Evolutionary conservation across 2,888 invertebrate species (phyloP), one percentile per base, ranked within the genome.

Genomic region (Lottia gigantea): DNA sequence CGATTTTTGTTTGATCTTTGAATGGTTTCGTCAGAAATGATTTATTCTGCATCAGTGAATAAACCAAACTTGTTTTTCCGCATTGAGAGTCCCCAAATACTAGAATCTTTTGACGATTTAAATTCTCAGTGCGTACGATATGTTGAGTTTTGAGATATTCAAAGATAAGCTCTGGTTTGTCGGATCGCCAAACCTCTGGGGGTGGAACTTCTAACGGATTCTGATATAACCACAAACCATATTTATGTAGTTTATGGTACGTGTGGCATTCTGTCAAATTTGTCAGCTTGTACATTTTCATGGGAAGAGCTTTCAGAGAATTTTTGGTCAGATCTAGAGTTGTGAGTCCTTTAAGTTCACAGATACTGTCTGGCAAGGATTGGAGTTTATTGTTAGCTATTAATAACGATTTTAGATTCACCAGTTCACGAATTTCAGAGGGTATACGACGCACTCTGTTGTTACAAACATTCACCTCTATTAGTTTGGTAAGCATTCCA

Each of bases 201-300:
- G 88, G 88, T 15, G 87, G 88, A 61, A 80, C 80, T 40, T 76
- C 83, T 45, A 88, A 76, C 12, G 88, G 88, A 71, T 88, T 88
- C 67, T 83, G 83, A 76, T 87, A 84, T 64, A 88, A 76, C 88
- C 88, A 88, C 64, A 88, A 77, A 4, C 88, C 88, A 75, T 78
- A 69, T 71, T 85, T 86, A 19, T 79, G 75, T 23, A 86, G 77
- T 61, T 86, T 85, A 47, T 79, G 75, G 75, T 83, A 88, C 12
- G 80, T 79, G 72, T 88, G 88, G 8, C 87, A 87, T 45, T 75
- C 78, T 40, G 76, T 82, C 7, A 88, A 72, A 12, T 80, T 81
- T 49, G 77, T 78, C 70, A 88, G 77, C 61, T 82, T 78, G 73
- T 84, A 83, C 76, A 88, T 75, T 66, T 80, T 80, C 73, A 86